Conservation (phyloP, 2,797 vertebrate genomes). For the Rhinichthys osculus region DNA sequence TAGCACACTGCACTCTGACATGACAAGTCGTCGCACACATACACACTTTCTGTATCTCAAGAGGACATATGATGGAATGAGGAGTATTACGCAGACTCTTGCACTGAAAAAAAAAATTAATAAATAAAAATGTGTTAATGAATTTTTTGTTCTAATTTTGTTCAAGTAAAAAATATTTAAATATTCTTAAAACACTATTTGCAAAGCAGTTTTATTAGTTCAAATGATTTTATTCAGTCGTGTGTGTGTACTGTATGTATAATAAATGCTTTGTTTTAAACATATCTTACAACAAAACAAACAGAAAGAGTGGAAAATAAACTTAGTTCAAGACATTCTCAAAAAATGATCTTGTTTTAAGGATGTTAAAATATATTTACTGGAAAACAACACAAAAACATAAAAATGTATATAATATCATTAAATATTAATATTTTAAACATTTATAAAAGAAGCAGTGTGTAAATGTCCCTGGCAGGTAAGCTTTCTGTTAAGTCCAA, state of each 20-base stretch:
- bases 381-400: too few relatives aligned
- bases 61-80: constrained; percentile 41
- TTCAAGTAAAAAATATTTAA: background rate
- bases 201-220: background rate
- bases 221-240: too few relatives aligned
- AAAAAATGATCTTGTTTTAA: background rate
- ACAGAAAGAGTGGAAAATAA: too few relatives aligned
- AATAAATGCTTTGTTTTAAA: too few relatives aligned
- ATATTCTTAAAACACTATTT: background rate
- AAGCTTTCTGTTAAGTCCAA: too few relatives aligned
- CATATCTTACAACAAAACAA: too few relatives aligned
- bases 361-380: background rate
- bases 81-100: constrained; percentile 16
- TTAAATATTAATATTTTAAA: too few relatives aligned
- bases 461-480: too few relatives aligned
- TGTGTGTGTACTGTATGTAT: too few relatives aligned
- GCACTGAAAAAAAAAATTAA: background rate
- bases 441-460: too few relatives aligned
- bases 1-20: constrained; percentile 14
- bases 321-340: too few relatives aligned
- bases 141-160: background rate
- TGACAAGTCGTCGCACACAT: constrained; percentile 1
- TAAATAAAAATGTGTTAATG: background rate
- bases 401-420: too few relatives aligned
- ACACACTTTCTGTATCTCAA: constrained; percentile 16